phyloP scores from a whole-genome alignment of 2,113 vertebrate species.

The Elachura formosa region DNA sequence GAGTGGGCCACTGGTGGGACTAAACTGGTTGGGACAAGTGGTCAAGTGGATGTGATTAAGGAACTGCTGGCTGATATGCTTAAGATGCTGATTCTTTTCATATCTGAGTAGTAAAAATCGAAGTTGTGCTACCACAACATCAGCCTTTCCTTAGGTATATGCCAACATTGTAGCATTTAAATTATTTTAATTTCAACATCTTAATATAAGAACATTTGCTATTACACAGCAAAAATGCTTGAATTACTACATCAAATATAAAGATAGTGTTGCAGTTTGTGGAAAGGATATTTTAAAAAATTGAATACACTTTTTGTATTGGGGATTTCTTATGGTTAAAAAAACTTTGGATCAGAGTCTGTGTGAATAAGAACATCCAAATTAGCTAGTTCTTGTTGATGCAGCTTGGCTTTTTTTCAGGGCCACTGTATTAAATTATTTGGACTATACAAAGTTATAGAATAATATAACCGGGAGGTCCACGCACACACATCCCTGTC shows the following conservation, averaged over 20 bases:
- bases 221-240: neutral
- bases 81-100: neutral
- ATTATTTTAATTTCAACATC: neutral
- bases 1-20: neutral
- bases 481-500: fast-evolving
- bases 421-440: neutral
- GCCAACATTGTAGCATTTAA: neutral
- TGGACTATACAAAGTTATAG: too few species aligned
- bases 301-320: neutral
- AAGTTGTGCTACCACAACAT: neutral
- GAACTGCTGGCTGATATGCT: neutral
- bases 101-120: neutral
- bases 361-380: neutral
- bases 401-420: neutral
- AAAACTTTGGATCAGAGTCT: neutral
- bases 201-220: neutral
- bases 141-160: neutral
- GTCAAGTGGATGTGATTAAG: neutral
- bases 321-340: neutral
- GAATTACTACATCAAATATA: neutral
- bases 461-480: neutral
- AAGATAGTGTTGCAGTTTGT: neutral
- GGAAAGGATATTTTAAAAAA: neutral
- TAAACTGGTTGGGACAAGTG: neutral
- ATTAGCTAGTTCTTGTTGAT: neutral